Conservation (phyloP, 2,797 vertebrate genomes). For the Linurgus olivaceus region DNA sequence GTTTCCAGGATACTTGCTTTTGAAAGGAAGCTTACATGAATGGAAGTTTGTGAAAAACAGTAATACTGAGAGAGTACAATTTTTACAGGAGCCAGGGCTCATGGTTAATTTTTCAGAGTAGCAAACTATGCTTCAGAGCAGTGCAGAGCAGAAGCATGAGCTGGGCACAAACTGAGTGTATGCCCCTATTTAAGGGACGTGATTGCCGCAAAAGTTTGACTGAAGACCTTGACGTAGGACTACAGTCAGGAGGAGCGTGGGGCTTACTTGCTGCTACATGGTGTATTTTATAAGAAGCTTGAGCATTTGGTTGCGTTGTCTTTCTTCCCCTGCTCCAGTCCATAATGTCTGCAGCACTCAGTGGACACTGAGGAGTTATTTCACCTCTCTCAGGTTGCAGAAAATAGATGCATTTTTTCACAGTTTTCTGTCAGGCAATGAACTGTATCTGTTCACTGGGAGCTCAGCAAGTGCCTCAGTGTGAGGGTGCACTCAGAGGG, state of each 20-base stretch:
- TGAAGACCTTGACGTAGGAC: background rate
- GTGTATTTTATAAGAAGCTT: background rate
- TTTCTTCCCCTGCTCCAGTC: background rate
- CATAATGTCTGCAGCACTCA: background rate
- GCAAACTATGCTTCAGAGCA: background rate
- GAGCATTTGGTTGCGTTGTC: background rate
- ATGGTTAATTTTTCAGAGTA: background rate
- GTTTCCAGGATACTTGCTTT: constrained; percentile 11
- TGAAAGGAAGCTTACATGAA: background rate
- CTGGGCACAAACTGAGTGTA: background rate
- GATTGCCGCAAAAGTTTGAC: background rate
- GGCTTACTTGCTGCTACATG: background rate
- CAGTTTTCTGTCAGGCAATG: background rate
- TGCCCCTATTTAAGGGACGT: background rate
- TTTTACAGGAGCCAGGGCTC: background rate
- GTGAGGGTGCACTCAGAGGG: background rate
- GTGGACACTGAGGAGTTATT: background rate
- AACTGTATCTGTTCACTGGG: background rate
- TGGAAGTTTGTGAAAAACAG: background rate
- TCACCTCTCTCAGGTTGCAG: background rate
- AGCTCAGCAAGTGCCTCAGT: background rate
- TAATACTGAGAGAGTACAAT: background rate
- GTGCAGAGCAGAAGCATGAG: background rate
- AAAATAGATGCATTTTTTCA: background rate
- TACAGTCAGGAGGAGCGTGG: background rate